Conservation (phyloP, 2,113 vertebrate genomes). For the Gavia stellata region DNA sequence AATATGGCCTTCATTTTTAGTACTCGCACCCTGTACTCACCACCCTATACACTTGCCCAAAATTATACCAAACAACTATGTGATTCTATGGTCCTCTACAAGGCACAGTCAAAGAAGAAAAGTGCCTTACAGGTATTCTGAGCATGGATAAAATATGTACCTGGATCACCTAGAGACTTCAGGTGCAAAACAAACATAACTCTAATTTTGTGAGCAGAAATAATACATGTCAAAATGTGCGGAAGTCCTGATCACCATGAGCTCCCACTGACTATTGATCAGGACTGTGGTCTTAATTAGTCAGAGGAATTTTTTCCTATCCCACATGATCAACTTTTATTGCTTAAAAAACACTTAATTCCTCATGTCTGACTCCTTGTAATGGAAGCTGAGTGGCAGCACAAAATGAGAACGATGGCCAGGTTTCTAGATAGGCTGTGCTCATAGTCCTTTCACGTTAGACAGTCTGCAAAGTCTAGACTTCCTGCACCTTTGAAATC, state of each 20-base stretch:
- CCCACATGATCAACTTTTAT: background rate
- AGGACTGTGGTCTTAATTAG: background rate
- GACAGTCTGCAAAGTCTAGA: background rate
- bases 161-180: background rate
- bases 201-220: background rate
- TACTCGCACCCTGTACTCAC: background rate
- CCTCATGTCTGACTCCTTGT: background rate
- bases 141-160: background rate
- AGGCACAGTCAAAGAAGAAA: background rate
- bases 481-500: conserved; percentile 7
- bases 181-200: background rate
- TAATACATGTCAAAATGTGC: background rate
- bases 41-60: background rate
- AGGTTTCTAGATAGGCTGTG: background rate
- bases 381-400: background rate
- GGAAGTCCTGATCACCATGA: background rate
- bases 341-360: background rate
- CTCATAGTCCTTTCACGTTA: background rate
- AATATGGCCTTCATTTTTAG: background rate
- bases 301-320: background rate
- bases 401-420: background rate
- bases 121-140: background rate
- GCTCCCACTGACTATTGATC: background rate
- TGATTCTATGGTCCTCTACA: background rate
- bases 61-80: background rate